Base-by-base conservation (phyloP, 64 coral and sea anemone genomes). In the Montipora efflorescens region DNA sequence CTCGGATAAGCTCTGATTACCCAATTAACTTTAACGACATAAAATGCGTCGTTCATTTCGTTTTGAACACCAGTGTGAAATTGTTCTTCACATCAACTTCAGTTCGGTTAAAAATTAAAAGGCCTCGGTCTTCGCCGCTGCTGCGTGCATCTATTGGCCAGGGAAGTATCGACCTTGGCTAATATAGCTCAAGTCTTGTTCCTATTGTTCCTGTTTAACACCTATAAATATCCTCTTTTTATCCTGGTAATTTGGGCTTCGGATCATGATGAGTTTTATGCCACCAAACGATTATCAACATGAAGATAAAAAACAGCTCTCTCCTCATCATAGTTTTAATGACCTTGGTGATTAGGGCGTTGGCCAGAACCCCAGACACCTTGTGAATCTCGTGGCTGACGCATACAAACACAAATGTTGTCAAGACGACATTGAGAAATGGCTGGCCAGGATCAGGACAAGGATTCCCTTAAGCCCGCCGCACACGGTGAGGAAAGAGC, bases 241-340 rank as follows among this genome's bases (percentile, higher is more conserved):
- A 88, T 4, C 25, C 25, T 28, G 43, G 22, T 5, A 93, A 28
- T 72, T 67, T 80, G 8, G 96, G 96, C 81, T 89, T 97, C 14
- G 94, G 89, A 44, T 85, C 88, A 86, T 93, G 95, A 78, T 92
- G 98, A 0, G 98, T 99, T 52, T 99, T 99, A 57, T 99, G 95
- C 98, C 98, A 99, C 98, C 98, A 99, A 47, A 99, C 96, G 21
- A 95, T 93, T 25, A 99, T 90, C 66, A 99, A 90, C 75, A 89
- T 89, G 79, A 99, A 94, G 50, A 99, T 90, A 87, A 99, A 99
- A 55, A 99, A 95, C 1, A 94, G 52, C 3, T 96, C 74, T 73
- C 98, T 90, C 49, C 98, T 70, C 46, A 96, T 25, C 98, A 99
- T 96, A 1, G 95, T 96, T 0, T 74, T 92, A 51, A 96, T 89